Evolutionary conservation across 2,797 vertebrate species (phyloP).

Genomic region (Cirrhinus mrigala): DNA sequence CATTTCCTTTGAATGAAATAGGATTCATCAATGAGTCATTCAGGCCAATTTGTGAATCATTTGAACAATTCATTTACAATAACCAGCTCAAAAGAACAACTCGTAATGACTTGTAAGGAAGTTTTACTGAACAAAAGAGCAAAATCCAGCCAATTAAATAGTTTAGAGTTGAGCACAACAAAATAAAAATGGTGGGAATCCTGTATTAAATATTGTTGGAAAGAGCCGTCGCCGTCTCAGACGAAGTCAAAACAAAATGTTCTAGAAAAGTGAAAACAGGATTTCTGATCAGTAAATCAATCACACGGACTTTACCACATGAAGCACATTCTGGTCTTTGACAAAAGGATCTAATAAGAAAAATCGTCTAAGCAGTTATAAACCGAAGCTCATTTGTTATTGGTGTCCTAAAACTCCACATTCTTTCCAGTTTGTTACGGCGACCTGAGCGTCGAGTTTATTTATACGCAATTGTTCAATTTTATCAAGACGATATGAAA

Average conservation of each 20-base stretch:
- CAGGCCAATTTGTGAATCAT: neutral
- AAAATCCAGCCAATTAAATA: neutral
- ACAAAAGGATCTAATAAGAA: neutral
- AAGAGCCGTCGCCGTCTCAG: neutral
- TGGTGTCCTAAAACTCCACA: neutral
- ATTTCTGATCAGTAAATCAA: slow-evolving; percentile 5
- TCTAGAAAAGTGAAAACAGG: slow-evolving; percentile 29
- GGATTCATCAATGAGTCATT: neutral
- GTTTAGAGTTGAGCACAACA: neutral
- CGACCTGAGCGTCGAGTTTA: neutral
- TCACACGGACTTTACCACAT: neutral
- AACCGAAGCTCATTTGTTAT: neutral
- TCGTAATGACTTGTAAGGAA: neutral
- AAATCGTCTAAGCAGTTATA: neutral
- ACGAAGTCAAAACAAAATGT: slow-evolving; percentile 15
- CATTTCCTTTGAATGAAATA: neutral
- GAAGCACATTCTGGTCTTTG: neutral
- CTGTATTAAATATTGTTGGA: neutral
- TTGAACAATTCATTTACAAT: neutral
- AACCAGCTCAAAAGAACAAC: neutral
- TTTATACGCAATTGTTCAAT: neutral
- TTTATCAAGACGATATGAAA: neutral
- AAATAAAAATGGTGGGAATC: neutral
- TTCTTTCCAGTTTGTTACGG: neutral
- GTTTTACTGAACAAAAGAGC: neutral